These are phyloP conservation scores for Macquaria ambigua DNA, from an alignment of 2,113 vertebrate species.

Conservation along the genomic window DNA sequence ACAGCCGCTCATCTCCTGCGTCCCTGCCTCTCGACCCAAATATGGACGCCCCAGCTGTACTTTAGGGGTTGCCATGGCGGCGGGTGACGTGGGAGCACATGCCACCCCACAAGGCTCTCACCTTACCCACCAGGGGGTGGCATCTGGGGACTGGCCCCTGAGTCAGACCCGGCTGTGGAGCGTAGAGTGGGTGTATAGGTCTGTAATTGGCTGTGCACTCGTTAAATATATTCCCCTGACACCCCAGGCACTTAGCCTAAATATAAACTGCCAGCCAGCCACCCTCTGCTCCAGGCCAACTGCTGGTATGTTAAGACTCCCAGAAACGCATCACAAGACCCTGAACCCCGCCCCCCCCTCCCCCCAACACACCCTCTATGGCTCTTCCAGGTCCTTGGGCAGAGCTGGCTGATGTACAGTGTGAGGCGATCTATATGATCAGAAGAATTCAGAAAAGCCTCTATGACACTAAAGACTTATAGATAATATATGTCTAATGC, in stretches of 20 bases:
- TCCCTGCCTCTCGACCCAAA: slow-evolving; percentile 59
- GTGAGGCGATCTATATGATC: slow-evolving; percentile 1
- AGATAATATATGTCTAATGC: neutral
- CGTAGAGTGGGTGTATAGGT: slow-evolving; percentile 43
- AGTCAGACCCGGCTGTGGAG: slow-evolving; percentile 34
- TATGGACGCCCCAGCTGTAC: slow-evolving; percentile 51
- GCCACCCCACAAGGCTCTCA: slow-evolving; percentile 53
- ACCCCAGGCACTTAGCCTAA: slow-evolving; percentile 70
- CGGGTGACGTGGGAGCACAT: slow-evolving; percentile 65
- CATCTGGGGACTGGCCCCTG: slow-evolving; percentile 39
- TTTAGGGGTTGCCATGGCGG: slow-evolving; percentile 45
- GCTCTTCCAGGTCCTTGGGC: neutral
- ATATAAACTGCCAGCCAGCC: slow-evolving; percentile 72
- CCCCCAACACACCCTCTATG: slow-evolving; percentile 23
- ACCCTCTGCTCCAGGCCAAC: slow-evolving; percentile 45
- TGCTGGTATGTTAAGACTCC: slow-evolving; percentile 65
- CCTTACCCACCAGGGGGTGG: slow-evolving; percentile 57
- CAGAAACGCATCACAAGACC: slow-evolving; percentile 76
- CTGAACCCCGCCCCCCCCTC: neutral
- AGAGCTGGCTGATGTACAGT: neutral
- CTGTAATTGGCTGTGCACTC: slow-evolving; percentile 59
- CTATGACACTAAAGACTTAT: neutral
- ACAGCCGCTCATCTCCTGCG: slow-evolving; percentile 43
- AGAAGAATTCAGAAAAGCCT: neutral
- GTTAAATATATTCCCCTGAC: slow-evolving; percentile 72